Evolutionary conservation across 2,797 vertebrate species (phyloP).

Genomic region (Halcyon leucocephala): DNA sequence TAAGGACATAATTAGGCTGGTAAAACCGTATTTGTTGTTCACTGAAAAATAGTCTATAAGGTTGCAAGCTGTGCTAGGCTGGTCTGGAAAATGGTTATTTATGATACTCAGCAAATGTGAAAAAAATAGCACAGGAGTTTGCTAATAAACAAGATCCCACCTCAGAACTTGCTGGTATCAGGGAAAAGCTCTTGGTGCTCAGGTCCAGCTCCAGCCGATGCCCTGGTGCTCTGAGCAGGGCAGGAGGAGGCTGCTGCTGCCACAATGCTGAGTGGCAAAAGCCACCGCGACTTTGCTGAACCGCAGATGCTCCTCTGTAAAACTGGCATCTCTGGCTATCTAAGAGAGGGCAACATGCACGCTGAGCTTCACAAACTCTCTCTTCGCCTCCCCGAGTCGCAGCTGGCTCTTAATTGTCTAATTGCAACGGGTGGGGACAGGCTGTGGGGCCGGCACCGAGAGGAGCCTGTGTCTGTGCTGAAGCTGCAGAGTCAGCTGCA

Average conservation of each 20-base stretch:
- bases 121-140: background rate
- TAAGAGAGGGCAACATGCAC: fast-evolving
- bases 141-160: background rate
- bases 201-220: background rate
- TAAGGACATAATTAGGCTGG: background rate
- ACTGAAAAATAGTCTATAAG: fast-evolving
- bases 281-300: fast-evolving
- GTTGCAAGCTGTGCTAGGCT: background rate
- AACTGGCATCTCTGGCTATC: background rate
- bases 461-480: fast-evolving
- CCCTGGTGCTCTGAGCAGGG: fast-evolving
- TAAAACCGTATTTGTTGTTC: background rate
- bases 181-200: fast-evolving
- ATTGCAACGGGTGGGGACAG: background rate
- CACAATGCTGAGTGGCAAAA: background rate
- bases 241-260: background rate
- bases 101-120: background rate
- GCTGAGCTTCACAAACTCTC: fast-evolving
- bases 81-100: background rate
- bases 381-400: background rate
- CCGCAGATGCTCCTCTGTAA: fast-evolving
- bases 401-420: background rate
- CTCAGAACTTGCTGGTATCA: background rate
- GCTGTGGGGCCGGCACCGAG: fast-evolving
- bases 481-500: background rate